A percentile compares a stretch with the other conserved stretches of the same genome.
These are phyloP conservation scores for Orius insidiosus DNA, from an alignment of 1,140 invertebrate species.

Conservation along the genomic window DNA sequence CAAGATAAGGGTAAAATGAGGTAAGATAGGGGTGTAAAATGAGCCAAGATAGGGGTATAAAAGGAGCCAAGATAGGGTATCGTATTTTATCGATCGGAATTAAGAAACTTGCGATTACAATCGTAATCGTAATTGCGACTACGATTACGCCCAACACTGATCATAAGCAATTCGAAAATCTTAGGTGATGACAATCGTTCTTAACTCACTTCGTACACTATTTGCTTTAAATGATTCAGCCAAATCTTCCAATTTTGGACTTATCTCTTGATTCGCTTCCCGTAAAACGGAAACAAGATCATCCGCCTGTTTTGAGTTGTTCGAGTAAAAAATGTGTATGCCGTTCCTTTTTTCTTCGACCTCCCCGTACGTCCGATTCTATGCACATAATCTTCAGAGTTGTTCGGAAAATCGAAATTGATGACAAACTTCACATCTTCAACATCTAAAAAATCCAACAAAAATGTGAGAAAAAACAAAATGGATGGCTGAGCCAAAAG, in stretches of 20 bases:
- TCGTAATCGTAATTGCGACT: too few species aligned
- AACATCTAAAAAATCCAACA: constrained; percentile 13
- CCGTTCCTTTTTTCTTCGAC: constrained; percentile 63
- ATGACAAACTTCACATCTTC: constrained; percentile 38
- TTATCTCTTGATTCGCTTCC: constrained; percentile 50
- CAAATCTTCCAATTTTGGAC: constrained; percentile 33
- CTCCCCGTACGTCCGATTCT: constrained; percentile 77
- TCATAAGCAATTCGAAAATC: too few species aligned
- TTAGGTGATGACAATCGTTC: too few species aligned
- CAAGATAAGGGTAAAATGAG: too few species aligned
- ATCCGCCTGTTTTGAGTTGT: constrained; percentile 53
- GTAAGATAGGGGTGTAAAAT: too few species aligned
- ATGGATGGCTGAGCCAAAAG: too few species aligned
- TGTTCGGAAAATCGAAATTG: constrained; percentile 81
- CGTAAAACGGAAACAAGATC: constrained; percentile 48
- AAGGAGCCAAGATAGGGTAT: too few species aligned
- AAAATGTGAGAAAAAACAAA: too few species aligned
- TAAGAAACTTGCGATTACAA: too few species aligned
- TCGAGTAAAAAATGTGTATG: constrained; percentile 76
- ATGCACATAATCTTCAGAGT: constrained; percentile 79
- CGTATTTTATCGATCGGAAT: too few species aligned
- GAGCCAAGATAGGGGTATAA: too few species aligned
- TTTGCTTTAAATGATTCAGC: constrained; percentile 15
- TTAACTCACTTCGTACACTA: not conserved
- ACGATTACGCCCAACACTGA: too few species aligned